Base-by-base conservation (phyloP, 1,140 invertebrate species). In the Lordiphosa clarofinis region DNA sequence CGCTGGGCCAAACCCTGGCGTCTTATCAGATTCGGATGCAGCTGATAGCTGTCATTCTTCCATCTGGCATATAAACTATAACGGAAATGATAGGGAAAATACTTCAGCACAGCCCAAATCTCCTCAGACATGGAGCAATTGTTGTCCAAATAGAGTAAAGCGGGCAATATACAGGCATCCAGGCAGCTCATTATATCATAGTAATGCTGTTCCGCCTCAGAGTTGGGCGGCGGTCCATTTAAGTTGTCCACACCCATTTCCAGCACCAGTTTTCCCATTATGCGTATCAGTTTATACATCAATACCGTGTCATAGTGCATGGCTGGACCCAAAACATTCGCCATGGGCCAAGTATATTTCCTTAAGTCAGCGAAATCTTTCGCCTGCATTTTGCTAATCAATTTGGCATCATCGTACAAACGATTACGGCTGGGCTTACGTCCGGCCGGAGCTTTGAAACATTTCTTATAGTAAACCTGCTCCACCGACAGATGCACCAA, bases 61-160 rank as follows among this genome's bases (percentile, higher is more conserved):
- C 98, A 99, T 46, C 96, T 92, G 1, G 94, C 94, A 89, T 99
- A 99, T 28, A 99, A 90, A 68, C 95, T 94, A 87, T 98, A 99
- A 55, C 95, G 93, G 89, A 94, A 93, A 79, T 98, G 94, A 90
- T 99, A 99, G 1, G 97, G 95, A 90, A 96, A 98, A 35, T 95
- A 90, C 86, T 96, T 97, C 0, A 99, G 88, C 44, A 99, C 92
- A 38, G 93, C 93, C 96, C 98, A 99, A 35, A 99, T 91, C 89
- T 99, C 97, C 89, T 99, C 97, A 15, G 97, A 95, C 78, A 99
- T 93, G 70, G 96, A 97, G 87, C 97, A 98, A 89, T 99, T 99
- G 62, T 95, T 95, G 62, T 98, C 96, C 90, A 98, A 92, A 60
- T 98, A 93, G 0, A 96, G 96, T 0, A 99, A 90, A 0, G 96